These are phyloP conservation scores for Myathropa florea DNA, from an alignment of 2,888 invertebrate species.

Conservation along the genomic window DNA sequence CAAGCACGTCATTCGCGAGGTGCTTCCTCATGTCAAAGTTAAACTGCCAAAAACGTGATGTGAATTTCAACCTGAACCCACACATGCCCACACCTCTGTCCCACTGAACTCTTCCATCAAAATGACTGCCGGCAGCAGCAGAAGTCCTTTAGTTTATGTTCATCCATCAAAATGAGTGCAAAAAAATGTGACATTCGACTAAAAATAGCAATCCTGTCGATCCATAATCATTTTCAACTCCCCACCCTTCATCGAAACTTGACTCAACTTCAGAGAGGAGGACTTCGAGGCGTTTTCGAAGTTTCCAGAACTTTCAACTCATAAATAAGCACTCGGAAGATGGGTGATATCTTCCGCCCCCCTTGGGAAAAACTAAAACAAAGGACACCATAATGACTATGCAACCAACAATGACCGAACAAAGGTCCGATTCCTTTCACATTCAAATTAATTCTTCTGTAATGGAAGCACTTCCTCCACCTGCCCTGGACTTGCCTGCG, in stretches of 20 bases:
- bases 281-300: not conserved
- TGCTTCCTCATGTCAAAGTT: conserved; percentile 16
- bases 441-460: conserved; percentile 14
- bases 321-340: not conserved
- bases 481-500: not conserved
- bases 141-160: conserved; percentile 16
- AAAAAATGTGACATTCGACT: not conserved
- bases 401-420: not conserved
- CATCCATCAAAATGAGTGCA: conserved; percentile 16
- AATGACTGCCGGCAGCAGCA: conserved; percentile 22
- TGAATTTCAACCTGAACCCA: not conserved
- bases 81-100: not conserved
- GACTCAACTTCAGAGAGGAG: too few species aligned
- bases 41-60: conserved; percentile 15
- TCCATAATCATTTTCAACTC: not conserved
- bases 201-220: not conserved
- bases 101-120: not conserved
- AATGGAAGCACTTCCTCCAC: not conserved
- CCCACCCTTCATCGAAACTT: not conserved
- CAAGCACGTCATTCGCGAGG: not conserved
- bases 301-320: not conserved
- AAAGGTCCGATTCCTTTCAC: conserved; percentile 3
- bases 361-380: not conserved
- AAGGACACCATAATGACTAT: not conserved
- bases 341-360: not conserved